Conservation (phyloP, 2,797 vertebrate species). For the Enteromius treurensis region DNA sequence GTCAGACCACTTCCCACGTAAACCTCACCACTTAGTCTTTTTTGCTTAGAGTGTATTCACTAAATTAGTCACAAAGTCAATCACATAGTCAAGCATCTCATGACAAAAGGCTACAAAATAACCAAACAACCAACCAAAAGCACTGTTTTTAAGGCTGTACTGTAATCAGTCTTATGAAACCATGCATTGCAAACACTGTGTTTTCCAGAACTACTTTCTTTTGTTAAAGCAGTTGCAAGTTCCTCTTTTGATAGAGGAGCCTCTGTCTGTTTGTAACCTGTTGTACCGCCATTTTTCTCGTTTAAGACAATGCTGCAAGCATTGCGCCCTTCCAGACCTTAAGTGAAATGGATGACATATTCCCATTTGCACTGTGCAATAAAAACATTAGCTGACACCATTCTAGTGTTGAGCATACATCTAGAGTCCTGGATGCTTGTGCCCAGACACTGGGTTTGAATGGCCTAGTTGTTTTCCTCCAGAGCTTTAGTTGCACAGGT, state of each 20-base stretch:
- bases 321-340: background rate
- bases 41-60: constrained; percentile 7
- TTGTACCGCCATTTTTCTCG: background rate
- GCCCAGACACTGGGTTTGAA: constrained; percentile 15
- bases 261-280: constrained; percentile 4
- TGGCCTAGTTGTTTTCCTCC: background rate
- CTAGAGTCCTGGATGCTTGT: background rate
- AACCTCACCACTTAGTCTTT: constrained; percentile 32
- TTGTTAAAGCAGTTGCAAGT: constrained; percentile 22
- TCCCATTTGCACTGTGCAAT: constrained; percentile 13
- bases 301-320: background rate
- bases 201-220: constrained; percentile 16
- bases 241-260: constrained; percentile 29
- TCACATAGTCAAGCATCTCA: constrained; percentile 20
- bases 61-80: constrained; percentile 37
- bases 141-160: background rate
- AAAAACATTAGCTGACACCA: constrained; percentile 25
- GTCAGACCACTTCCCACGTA: constrained; percentile 50
- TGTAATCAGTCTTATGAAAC: constrained; percentile 18
- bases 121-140: background rate
- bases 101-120: constrained; percentile 24
- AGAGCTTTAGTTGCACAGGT: constrained; percentile 26
- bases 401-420: constrained; percentile 12
- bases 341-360: constrained; percentile 14
- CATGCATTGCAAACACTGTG: constrained; percentile 4